These are phyloP conservation scores for Anguilla megastoma DNA, from an alignment of 2,797 vertebrate genomes.

Conservation along the genomic window DNA sequence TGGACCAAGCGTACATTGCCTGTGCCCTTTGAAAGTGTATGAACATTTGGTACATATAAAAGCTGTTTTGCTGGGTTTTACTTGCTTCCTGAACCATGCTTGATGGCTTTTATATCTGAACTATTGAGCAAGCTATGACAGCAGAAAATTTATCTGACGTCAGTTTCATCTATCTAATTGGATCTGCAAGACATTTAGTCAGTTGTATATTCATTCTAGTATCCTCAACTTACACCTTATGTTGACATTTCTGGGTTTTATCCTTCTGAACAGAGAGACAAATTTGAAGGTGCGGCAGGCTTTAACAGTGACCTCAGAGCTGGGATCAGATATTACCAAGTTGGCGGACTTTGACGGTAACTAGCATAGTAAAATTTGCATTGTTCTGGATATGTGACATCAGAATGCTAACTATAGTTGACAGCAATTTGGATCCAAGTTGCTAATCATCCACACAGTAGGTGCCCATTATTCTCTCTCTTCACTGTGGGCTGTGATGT, in stretches of 20 bases:
- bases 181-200: background rate
- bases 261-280: conserved; percentile 72
- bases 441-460: background rate
- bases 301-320: conserved; percentile 78
- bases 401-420: background rate
- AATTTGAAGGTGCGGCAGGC: conserved; percentile 86
- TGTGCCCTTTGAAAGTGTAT: background rate
- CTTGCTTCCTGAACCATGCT: background rate
- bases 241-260: background rate
- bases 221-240: background rate
- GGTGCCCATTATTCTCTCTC: background rate
- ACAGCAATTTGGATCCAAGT: background rate
- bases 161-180: background rate
- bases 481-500: background rate
- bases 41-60: background rate
- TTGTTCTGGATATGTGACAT: background rate
- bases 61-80: background rate
- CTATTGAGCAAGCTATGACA: background rate
- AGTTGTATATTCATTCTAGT: background rate
- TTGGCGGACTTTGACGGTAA: conserved; percentile 84
- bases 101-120: background rate
- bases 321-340: conserved; percentile 71
- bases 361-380: conserved; percentile 38
- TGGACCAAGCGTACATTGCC: background rate
- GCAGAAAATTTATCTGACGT: background rate